Evolutionary conservation across 2,113 vertebrate genomes (phyloP).

Genomic region (Brienomyrus longianalis): DNA sequence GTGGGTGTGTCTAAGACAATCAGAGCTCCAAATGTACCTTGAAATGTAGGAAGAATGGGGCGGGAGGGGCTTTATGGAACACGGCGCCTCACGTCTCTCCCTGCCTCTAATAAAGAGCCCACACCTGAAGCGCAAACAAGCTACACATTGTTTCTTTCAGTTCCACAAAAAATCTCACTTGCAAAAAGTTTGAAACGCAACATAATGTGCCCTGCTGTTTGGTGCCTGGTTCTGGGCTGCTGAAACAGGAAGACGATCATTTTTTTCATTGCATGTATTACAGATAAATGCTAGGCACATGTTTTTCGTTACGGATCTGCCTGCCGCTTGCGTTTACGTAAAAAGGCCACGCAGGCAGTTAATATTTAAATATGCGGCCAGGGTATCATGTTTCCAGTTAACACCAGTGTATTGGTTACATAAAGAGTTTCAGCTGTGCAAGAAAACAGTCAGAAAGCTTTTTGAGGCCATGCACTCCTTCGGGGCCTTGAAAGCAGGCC

Average conservation of each 20-base stretch:
- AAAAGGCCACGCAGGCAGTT: conserved; percentile 39
- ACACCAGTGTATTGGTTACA: conserved; percentile 33
- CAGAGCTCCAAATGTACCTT: conserved; percentile 52
- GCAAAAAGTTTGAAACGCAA: neutral
- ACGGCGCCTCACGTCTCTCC: conserved; percentile 23
- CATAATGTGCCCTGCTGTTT: neutral
- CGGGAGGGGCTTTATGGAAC: neutral
- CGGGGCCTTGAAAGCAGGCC: neutral
- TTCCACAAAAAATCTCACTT: neutral
- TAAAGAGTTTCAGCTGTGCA: conserved; percentile 22
- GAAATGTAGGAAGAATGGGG: conserved; percentile 37
- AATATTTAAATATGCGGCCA: conserved; percentile 62
- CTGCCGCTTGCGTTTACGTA: conserved; percentile 5
- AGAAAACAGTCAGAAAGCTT: conserved; percentile 22
- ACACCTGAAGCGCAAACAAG: neutral
- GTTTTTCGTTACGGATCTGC: neutral
- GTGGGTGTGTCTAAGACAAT: conserved; percentile 60
- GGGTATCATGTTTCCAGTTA: conserved; percentile 55
- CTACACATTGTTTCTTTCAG: neutral
- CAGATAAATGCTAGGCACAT: neutral
- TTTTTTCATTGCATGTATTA: neutral
- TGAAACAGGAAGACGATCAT: neutral
- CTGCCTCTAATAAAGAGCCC: conserved; percentile 18
- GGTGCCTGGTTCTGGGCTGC: neutral
- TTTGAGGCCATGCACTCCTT: neutral